Base-by-base conservation (phyloP, 2,888 invertebrate genomes). In the Eucera pruinosa region DNA sequence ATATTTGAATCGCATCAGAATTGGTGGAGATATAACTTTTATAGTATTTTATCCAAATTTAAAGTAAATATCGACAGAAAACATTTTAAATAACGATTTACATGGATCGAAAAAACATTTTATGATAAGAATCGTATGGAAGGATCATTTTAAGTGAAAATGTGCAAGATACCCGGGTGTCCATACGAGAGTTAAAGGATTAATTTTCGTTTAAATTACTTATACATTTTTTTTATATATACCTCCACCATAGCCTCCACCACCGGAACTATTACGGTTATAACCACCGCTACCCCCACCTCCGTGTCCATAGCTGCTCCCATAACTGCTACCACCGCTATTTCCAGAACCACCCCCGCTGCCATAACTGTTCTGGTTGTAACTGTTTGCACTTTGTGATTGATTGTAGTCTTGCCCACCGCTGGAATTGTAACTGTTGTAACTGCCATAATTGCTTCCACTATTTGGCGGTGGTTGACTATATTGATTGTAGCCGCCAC, bases 321-420 rank as follows among this genome's bases (percentile, higher is more conserved):
- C 92, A 15, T 89, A 91, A 92, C 94, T 92, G 92, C 94, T 83
- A 30, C 88, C 80, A 25, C 94, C 82, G 90, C 94, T 87, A 93
- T 94, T 90, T 89, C 91, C 91, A 57, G 94, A 92, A 92, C 93
- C 83, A 36, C 86, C 82, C 90, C 93, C 83, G 20, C 84, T 76
- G 3, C 89, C 86, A 41, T 91, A 90, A 74, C 82, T 88, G 45
- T 88, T 86, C 64, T 90, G 91, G 41, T 85, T 86, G 69, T 91
- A 92, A 52, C 85, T 81, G 20, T 89, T 86, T 58, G 91, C 91
- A 48, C 66, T 84, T 45, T 87, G 89, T 0, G 88, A 55, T 30
- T 86, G 90, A 70, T 77, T 86, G 43, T 91, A 91, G 54, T 90
- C 91, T 78, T 78, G 87, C 15, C 84, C 80, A 36, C 85, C 74